phyloP scores from a whole-genome alignment of 1,140 invertebrate genomes.

The Palaemon carinicauda region DNA sequence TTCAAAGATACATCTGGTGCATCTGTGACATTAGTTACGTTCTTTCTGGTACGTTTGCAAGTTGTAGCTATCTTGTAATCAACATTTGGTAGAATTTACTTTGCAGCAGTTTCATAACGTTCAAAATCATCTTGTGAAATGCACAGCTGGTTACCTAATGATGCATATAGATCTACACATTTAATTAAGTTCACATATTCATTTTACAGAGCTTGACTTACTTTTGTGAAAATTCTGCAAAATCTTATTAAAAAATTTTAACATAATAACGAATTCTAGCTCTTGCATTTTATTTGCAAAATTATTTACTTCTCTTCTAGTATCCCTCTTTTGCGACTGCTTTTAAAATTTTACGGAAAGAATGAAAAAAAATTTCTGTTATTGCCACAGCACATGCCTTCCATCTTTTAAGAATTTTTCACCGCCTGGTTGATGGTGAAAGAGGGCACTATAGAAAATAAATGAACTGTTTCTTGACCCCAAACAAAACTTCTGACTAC shows the following conservation, averaged over 20 bases:
- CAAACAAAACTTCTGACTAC: not conserved
- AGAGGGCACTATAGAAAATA: too few relatives aligned
- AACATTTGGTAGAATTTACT: slow-evolving; percentile 20
- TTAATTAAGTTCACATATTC: slow-evolving; percentile 51
- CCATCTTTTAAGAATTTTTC: slow-evolving; percentile 17
- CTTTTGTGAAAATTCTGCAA: slow-evolving; percentile 53
- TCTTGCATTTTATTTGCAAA: too few relatives aligned
- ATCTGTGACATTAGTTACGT: slow-evolving; percentile 42
- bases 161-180: slow-evolving; percentile 32
- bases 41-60: slow-evolving; percentile 26
- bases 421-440: not conserved
- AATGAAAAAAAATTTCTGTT: too few relatives aligned
- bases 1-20: slow-evolving; percentile 55
- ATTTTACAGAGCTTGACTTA: slow-evolving; percentile 45
- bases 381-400: too few relatives aligned
- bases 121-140: not conserved
- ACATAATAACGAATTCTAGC: slow-evolving; percentile 57
- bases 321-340: too few relatives aligned
- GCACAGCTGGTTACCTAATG: too few relatives aligned
- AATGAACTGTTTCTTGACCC: not conserved
- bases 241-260: slow-evolving; percentile 50
- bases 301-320: too few relatives aligned
- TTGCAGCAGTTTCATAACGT: too few relatives aligned
- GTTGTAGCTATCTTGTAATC: slow-evolving; percentile 33
- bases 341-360: too few relatives aligned